A percentile compares a stretch with the other conserved stretches of the same genome.
These are phyloP conservation scores for Lordiphosa collinella DNA, from an alignment of 1,140 invertebrate species.

Conservation along the genomic window DNA sequence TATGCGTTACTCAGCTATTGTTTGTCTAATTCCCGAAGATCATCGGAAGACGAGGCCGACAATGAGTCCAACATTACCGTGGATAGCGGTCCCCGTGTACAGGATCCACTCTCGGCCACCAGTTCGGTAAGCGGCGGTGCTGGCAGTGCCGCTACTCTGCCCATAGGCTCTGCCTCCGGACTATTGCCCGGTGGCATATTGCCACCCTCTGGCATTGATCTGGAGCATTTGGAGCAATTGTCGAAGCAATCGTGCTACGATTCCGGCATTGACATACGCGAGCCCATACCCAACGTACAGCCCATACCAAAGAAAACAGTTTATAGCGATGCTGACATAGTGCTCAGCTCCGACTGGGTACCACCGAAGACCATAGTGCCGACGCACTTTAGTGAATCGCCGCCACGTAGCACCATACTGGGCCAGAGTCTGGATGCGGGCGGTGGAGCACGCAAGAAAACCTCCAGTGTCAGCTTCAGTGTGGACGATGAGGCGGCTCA, in stretches of 20 bases:
- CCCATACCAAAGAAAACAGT: constrained; percentile 81
- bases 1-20: constrained; percentile 62
- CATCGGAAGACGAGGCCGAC: constrained; percentile 78
- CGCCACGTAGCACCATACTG: constrained; percentile 78
- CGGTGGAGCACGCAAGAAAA: constrained; percentile 83
- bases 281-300: constrained; percentile 83
- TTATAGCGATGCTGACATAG: constrained; percentile 91
- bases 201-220: constrained; percentile 55
- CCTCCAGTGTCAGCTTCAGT: constrained; percentile 87
- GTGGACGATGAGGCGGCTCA: constrained; percentile 81
- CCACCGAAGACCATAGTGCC: constrained; percentile 88
- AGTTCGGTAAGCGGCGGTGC: constrained; percentile 46
- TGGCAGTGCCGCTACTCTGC: not conserved
- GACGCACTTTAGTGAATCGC: constrained; percentile 81
- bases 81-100: constrained; percentile 68
- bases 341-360: constrained; percentile 90
- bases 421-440: constrained; percentile 66
- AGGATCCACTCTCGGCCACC: constrained; percentile 65
- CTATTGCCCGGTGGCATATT: constrained; percentile 13
- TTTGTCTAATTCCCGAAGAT: constrained; percentile 79
- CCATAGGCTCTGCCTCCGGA: not conserved
- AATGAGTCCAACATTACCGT: constrained; percentile 75
- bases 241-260: constrained; percentile 90
- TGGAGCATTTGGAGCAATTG: constrained; percentile 71
- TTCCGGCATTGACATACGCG: constrained; percentile 93